Evolutionary conservation across 2,797 vertebrate genomes (phyloP).

Genomic region (Paratrypauchen microcephalus): DNA sequence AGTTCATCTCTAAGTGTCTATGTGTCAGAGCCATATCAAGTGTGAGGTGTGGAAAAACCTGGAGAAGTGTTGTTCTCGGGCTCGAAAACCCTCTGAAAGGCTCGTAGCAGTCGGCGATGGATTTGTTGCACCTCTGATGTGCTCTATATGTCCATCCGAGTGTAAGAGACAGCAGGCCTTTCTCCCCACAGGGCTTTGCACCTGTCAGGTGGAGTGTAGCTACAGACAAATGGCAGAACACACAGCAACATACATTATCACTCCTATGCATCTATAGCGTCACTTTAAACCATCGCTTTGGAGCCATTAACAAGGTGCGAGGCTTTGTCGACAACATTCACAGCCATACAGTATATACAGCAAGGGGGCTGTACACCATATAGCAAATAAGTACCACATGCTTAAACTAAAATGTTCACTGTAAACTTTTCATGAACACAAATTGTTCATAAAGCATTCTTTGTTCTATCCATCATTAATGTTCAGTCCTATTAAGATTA

Average conservation of each 20-base stretch:
- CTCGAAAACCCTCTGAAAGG: slow-evolving; percentile 65
- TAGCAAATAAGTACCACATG: neutral
- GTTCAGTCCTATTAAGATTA: neutral
- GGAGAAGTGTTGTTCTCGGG: slow-evolving; percentile 71
- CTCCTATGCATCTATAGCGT: slow-evolving; percentile 20
- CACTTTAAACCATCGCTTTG: slow-evolving; percentile 5
- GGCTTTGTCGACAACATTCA: neutral
- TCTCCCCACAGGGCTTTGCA: slow-evolving; percentile 65
- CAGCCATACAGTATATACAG: neutral
- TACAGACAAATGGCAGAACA: slow-evolving; percentile 50
- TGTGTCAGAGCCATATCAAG: slow-evolving; percentile 54
- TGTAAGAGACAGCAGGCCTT: slow-evolving; percentile 64
- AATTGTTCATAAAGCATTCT: neutral
- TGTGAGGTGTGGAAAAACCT: slow-evolving; percentile 71
- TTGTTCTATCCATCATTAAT: neutral
- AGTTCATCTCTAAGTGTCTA: slow-evolving; percentile 43
- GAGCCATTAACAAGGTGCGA: slow-evolving; percentile 10
- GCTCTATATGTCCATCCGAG: slow-evolving; percentile 68
- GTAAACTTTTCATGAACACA: neutral
- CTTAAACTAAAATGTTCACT: neutral
- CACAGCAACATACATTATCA: slow-evolving; percentile 51
- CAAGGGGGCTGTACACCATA: neutral
- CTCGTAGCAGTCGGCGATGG: slow-evolving; percentile 71
- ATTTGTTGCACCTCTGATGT: slow-evolving; percentile 78
- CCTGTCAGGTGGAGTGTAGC: slow-evolving; percentile 51